Percentiles rank a stretch among this genome's conserved stretches.
phyloP scores from a whole-genome alignment of 2,797 vertebrate species.

The Spatula clypeata region DNA sequence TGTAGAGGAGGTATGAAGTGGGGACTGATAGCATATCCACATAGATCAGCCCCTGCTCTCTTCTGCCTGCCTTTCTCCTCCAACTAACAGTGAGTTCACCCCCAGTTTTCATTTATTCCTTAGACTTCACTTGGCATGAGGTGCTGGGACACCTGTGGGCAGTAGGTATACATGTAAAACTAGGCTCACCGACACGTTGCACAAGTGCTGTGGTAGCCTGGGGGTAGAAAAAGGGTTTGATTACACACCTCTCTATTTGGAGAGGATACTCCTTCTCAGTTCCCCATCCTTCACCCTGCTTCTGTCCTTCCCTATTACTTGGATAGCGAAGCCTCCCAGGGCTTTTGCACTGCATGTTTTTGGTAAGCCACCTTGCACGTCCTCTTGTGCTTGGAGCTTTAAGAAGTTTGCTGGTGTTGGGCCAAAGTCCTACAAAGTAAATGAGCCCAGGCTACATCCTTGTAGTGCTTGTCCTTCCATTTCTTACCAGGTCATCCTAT shows the following conservation, averaged over 20 bases:
- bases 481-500: slow-evolving; percentile 8
- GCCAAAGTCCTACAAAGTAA: background rate
- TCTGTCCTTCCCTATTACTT: background rate
- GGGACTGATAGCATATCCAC: rapidly evolving
- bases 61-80: background rate
- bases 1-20: background rate
- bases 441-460: background rate
- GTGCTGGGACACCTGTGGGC: background rate
- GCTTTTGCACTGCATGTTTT: background rate
- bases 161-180: background rate
- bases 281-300: background rate
- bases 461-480: background rate
- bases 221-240: background rate
- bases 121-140: background rate
- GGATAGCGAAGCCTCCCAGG: background rate
- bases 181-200: rapidly evolving
- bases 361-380: background rate
- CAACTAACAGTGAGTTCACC: background rate
- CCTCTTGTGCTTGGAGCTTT: background rate
- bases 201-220: background rate
- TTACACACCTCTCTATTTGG: background rate
- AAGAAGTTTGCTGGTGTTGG: background rate
- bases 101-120: background rate
- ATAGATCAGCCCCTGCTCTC: background rate
- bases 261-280: background rate